These are phyloP conservation scores for Botia almorhae DNA, from an alignment of 2,797 vertebrate genomes.

Conservation along the genomic window DNA sequence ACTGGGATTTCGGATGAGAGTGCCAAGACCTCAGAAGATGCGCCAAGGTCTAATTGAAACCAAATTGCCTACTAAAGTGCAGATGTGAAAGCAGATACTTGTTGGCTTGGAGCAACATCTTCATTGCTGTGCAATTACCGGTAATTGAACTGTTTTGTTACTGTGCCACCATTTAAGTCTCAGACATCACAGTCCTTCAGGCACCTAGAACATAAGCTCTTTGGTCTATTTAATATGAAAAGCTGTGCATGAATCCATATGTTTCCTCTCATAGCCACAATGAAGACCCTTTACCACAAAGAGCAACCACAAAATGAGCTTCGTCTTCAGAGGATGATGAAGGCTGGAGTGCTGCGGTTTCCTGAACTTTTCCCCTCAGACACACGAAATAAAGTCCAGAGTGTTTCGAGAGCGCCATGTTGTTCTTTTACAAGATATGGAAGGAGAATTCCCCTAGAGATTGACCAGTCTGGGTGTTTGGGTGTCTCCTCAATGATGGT, in stretches of 20 bases:
- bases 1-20: slow-evolving; percentile 41
- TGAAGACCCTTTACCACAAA: slow-evolving; percentile 65
- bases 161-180: slow-evolving; percentile 24
- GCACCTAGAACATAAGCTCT: slow-evolving; percentile 41
- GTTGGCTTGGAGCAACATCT: slow-evolving; percentile 25
- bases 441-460: slow-evolving; percentile 42
- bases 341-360: slow-evolving; percentile 56
- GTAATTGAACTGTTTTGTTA: slow-evolving; percentile 16
- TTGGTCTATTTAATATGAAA: slow-evolving; percentile 51
- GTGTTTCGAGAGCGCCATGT: slow-evolving; percentile 51
- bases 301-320: slow-evolving; percentile 62
- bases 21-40: slow-evolving; percentile 40
- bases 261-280: slow-evolving; percentile 63
- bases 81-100: slow-evolving; percentile 35
- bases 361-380: slow-evolving; percentile 57
- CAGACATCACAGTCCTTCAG: slow-evolving; percentile 27
- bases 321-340: slow-evolving; percentile 62
- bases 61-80: slow-evolving; percentile 41
- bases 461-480: slow-evolving; percentile 37
- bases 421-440: slow-evolving; percentile 45
- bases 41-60: slow-evolving; percentile 49
- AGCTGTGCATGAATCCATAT: slow-evolving; percentile 61
- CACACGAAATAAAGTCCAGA: slow-evolving; percentile 54
- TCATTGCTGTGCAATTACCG: slow-evolving; percentile 32
- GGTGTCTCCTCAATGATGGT: slow-evolving; percentile 12